Conservation (phyloP, 2,888 invertebrate species). For the Congeria kusceri region DNA sequence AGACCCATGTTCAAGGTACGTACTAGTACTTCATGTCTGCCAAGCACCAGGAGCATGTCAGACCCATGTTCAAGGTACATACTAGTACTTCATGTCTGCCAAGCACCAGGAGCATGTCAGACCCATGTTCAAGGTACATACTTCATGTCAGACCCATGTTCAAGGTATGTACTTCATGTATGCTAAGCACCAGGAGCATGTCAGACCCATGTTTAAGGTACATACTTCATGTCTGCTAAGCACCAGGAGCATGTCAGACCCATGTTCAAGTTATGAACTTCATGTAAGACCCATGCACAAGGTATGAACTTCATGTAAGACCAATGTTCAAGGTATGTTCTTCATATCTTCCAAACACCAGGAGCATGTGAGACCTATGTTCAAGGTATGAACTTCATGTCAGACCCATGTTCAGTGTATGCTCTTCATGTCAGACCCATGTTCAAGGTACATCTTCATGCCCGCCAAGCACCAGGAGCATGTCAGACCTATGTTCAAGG, state of each 20-base stretch:
- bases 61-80: constrained; percentile 99
- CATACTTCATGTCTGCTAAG: constrained; percentile 98
- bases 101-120: constrained; percentile 99
- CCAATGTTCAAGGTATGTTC: too few relatives aligned
- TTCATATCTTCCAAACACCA: constrained; percentile 99
- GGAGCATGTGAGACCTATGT: constrained; percentile 99
- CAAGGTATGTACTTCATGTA: constrained; percentile 91
- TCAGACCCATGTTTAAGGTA: constrained; percentile 98
- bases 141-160: too few relatives aligned
- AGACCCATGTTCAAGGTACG: constrained; percentile 98
- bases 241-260: constrained; percentile 99
- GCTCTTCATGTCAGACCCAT: too few relatives aligned
- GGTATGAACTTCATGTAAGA: too few relatives aligned
- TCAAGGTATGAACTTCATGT: constrained; percentile 88
- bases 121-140: constrained; percentile 96
- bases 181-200: constrained; percentile 99
- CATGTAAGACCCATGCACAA: too few relatives aligned
- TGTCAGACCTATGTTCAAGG: constrained; percentile 99
- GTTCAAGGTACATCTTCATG: constrained; percentile 92
- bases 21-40: constrained; percentile 96
- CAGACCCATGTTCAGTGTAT: too few relatives aligned
- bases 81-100: constrained; percentile 98
- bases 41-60: constrained; percentile 98
- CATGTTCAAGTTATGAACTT: constrained; percentile 93
- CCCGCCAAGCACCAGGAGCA: constrained; percentile 99